A percentile compares a stretch with the other conserved stretches of the same genome.
Conservation (phyloP, 2,797 vertebrate genomes). For the Poecilia picta region DNA sequence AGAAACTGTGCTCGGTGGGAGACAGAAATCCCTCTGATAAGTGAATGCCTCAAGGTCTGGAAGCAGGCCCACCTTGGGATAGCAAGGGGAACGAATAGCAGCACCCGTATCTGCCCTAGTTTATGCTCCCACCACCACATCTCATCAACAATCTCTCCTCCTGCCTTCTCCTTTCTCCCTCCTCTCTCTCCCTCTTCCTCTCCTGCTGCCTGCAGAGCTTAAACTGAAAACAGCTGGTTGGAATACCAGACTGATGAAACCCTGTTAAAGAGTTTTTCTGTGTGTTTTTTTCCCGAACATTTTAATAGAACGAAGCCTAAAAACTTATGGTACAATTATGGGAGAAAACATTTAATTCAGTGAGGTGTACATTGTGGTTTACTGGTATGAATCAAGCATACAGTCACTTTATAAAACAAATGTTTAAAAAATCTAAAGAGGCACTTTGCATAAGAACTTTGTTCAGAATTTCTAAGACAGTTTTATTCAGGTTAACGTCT, state of each 20-base stretch:
- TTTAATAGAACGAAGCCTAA: constrained; percentile 82
- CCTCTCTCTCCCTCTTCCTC: constrained; percentile 37
- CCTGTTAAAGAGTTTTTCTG: constrained; percentile 70
- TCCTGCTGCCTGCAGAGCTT: constrained; percentile 76
- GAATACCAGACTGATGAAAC: constrained; percentile 89
- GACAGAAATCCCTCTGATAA: constrained; percentile 78
- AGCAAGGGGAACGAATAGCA: constrained; percentile 74
- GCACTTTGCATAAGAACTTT: neutral
- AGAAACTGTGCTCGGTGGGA: constrained; percentile 69
- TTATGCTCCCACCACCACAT: constrained; percentile 78
- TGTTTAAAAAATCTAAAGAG: neutral
- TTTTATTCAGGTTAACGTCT: neutral
- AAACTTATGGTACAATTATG: constrained; percentile 80
- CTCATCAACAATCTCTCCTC: constrained; percentile 78
- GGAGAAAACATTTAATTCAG: constrained; percentile 79
- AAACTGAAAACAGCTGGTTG: constrained; percentile 88
- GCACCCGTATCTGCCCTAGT: constrained; percentile 77
- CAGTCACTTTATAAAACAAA: constrained; percentile 4
- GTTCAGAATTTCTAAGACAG: too few relatives aligned
- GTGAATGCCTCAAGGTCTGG: constrained; percentile 78
- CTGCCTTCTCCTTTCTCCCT: constrained; percentile 38
- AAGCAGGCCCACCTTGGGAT: constrained; percentile 76
- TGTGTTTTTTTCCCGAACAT: constrained; percentile 70
- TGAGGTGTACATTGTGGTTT: constrained; percentile 70
- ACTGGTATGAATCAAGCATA: constrained; percentile 45